These are phyloP conservation scores for Lasiommata megera DNA, from an alignment of 2,888 invertebrate genomes.

Conservation along the genomic window DNA sequence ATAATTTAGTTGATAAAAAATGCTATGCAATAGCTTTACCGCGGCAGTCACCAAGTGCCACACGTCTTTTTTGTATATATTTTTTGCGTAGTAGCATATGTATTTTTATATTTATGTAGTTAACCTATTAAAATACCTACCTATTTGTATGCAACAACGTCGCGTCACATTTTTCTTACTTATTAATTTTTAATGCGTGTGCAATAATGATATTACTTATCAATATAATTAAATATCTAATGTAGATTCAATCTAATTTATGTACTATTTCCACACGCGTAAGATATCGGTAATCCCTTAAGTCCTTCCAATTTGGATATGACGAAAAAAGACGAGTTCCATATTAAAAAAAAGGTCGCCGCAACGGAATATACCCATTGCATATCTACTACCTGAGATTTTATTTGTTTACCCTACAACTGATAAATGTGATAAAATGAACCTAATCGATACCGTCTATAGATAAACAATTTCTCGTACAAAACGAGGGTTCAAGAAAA, in stretches of 20 bases:
- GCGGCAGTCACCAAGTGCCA: too few relatives aligned
- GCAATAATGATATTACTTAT: too few relatives aligned
- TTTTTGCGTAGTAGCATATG: too few relatives aligned
- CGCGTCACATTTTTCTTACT: too few relatives aligned
- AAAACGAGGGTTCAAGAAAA: slow-evolving; percentile 31
- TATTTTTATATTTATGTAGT: too few relatives aligned
- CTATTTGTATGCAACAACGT: too few relatives aligned
- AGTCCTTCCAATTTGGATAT: not conserved
- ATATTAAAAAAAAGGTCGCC: slow-evolving; percentile 14
- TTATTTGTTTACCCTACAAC: slow-evolving; percentile 49
- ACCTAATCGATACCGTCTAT: slow-evolving; percentile 48
- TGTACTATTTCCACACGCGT: not conserved
- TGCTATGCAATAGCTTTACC: too few relatives aligned
- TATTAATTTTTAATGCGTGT: too few relatives aligned
- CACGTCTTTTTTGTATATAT: too few relatives aligned
- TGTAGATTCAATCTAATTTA: not conserved
- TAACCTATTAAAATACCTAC: too few relatives aligned
- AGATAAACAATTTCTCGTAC: slow-evolving; percentile 55
- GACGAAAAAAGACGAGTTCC: slow-evolving; percentile 8
- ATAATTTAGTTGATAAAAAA: too few relatives aligned
- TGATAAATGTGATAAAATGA: slow-evolving; percentile 30
- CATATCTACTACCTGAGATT: slow-evolving; percentile 39
- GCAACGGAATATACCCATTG: slow-evolving; percentile 30
- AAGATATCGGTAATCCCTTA: not conserved
- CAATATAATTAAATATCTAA: too few relatives aligned